Conservation (phyloP, 1,140 invertebrate species). For the Drosophila watanabei region DNA sequence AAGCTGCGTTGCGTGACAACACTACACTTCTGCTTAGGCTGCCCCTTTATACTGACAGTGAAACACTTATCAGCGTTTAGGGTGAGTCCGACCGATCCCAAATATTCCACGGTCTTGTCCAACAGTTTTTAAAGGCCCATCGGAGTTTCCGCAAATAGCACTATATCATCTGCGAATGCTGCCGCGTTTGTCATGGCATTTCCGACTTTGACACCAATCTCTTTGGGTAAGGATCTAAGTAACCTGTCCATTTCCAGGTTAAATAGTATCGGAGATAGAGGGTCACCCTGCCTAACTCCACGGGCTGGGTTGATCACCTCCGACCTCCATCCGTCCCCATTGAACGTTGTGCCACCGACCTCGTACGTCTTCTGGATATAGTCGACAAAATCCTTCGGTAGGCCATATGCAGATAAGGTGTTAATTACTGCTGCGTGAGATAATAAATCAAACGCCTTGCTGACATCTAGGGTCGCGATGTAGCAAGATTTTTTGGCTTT, state of each 20-base stretch:
- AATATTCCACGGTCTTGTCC: background rate
- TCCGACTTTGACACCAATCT: constrained; percentile 11
- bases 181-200: constrained; percentile 3
- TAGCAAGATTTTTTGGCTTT: constrained; percentile 22
- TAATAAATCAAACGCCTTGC: constrained; percentile 26
- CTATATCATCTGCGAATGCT: background rate
- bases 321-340: constrained; percentile 6
- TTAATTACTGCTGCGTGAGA: constrained; percentile 5
- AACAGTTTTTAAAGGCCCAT: constrained; percentile 6
- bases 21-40: constrained; percentile 16
- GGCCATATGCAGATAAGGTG: constrained; percentile 17
- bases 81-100: no score
- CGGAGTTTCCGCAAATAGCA: constrained; percentile 13
- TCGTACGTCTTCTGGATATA: constrained; percentile 18
- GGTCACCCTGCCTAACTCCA: background rate
- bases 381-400: constrained; percentile 21
- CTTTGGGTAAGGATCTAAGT: background rate
- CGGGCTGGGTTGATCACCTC: background rate
- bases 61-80: constrained; percentile 16
- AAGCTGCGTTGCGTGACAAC: background rate
- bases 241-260: background rate
- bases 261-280: background rate
- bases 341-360: constrained; percentile 15
- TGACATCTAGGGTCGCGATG: constrained; percentile 27
- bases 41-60: constrained; percentile 26